Conservation (phyloP, 1,140 invertebrate species). For the Lineus longissimus region DNA sequence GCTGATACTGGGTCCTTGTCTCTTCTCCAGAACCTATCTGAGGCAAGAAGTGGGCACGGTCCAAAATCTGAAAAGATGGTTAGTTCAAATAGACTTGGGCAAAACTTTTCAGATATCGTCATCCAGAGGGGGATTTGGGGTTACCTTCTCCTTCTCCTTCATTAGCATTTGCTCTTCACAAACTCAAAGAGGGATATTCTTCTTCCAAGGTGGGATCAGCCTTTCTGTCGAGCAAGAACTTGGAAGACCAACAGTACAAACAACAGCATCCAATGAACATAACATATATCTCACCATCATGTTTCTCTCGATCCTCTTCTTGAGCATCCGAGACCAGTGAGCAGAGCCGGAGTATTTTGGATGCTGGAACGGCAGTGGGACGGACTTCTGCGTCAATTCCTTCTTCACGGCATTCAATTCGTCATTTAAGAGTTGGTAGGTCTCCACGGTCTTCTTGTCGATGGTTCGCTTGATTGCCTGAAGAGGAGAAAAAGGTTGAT, state of each 20-base stretch:
- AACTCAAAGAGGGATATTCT: no score
- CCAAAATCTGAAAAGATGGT: constrained; percentile 59
- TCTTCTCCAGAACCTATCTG: constrained; percentile 68
- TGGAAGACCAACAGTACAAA: no score
- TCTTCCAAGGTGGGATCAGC: no score
- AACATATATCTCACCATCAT: constrained; percentile 52
- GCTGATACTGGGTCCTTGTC: constrained; percentile 64
- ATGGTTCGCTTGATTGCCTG: constrained; percentile 57
- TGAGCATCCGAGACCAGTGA: constrained; percentile 62
- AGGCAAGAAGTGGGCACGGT: constrained; percentile 68
- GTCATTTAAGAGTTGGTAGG: constrained; percentile 73
- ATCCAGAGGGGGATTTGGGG: no score
- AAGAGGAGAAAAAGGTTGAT: constrained; percentile 9
- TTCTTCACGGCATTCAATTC: constrained; percentile 72
- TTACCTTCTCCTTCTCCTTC: no score
- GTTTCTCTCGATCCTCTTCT: constrained; percentile 60
- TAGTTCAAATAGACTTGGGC: no score
- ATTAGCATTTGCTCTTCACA: no score
- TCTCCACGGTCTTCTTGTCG: constrained; percentile 60
- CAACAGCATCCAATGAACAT: no score
- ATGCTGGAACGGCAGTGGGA: constrained; percentile 61
- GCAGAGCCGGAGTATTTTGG: constrained; percentile 70
- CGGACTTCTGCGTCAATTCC: constrained; percentile 63
- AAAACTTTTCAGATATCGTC: no score
- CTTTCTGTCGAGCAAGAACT: no score